These are phyloP conservation scores for Palythoa caribaeorum DNA, from an alignment of 92 coral and sea anemone species.

Conservation along the genomic window DNA sequence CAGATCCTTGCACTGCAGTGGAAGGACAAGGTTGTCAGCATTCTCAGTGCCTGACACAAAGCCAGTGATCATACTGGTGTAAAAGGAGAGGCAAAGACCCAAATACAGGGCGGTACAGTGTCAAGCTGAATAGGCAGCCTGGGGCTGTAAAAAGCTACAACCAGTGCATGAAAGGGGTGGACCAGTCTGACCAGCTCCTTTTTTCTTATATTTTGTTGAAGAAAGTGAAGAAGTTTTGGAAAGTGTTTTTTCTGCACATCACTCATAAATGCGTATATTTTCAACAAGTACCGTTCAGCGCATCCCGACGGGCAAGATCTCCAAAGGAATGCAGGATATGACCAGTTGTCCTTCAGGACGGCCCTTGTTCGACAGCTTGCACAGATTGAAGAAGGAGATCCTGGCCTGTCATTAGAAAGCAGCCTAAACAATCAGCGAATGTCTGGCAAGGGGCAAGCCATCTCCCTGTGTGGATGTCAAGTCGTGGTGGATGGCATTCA, in stretches of 20 bases:
- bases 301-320: slow-evolving; percentile 40
- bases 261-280: slow-evolving; percentile 40
- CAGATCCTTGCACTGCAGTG: slow-evolving; percentile 43
- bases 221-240: slow-evolving; percentile 56
- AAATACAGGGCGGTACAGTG: slow-evolving; percentile 19
- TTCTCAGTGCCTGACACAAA: slow-evolving; percentile 37
- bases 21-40: slow-evolving; percentile 50
- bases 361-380: background rate
- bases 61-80: background rate
- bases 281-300: background rate
- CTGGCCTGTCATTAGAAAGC: slow-evolving; percentile 29
- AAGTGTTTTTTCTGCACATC: slow-evolving; percentile 47
- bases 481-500: slow-evolving; percentile 39
- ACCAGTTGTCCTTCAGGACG: background rate
- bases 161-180: slow-evolving; percentile 51
- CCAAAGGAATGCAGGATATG: slow-evolving; percentile 5
- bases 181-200: slow-evolving; percentile 53
- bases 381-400: slow-evolving; percentile 10
- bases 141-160: slow-evolving; percentile 35
- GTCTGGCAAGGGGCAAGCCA: slow-evolving; percentile 48
- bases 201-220: slow-evolving; percentile 33
- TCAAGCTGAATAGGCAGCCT: slow-evolving; percentile 12
- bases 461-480: slow-evolving; percentile 24
- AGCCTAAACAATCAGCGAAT: slow-evolving; percentile 33
- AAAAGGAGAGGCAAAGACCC: slow-evolving; percentile 11